Evolutionary conservation across 1,140 invertebrate genomes (phyloP).

Genomic region (Callitettix versicolor): DNA sequence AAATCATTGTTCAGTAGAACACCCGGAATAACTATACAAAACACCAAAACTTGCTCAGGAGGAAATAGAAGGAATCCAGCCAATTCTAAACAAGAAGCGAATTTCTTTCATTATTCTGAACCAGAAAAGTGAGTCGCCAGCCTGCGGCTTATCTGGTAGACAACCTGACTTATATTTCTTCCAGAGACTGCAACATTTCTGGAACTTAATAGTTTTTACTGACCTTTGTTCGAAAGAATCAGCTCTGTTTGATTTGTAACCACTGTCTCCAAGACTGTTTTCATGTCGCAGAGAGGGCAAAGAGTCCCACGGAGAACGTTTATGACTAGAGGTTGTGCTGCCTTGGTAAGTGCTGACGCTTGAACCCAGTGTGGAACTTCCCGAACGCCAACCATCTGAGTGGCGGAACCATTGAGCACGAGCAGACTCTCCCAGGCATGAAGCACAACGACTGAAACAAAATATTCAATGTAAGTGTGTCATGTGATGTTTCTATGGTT

Average conservation of each 20-base stretch:
- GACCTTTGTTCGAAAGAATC: conserved; percentile 78
- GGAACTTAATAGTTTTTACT: too few species aligned
- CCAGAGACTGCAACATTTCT: too few species aligned
- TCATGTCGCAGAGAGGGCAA: conserved; percentile 70
- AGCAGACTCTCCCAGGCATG: conserved; percentile 73
- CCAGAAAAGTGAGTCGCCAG: too few species aligned
- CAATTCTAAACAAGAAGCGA: too few species aligned
- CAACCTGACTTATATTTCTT: too few species aligned
- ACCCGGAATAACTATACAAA: too few species aligned
- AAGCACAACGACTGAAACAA: conserved; percentile 48
- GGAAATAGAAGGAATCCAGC: too few species aligned
- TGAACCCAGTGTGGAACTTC: conserved; percentile 56
- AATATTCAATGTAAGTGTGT: not conserved
- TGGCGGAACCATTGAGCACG: conserved; percentile 77
- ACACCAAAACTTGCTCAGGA: too few species aligned
- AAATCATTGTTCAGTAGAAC: too few species aligned
- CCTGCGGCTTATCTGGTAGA: too few species aligned
- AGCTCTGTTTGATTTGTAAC: conserved; percentile 71
- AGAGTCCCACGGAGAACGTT: conserved; percentile 73
- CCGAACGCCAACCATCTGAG: conserved; percentile 75
- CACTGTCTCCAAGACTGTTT: conserved; percentile 69
- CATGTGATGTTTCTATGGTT: not conserved
- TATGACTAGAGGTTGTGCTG: conserved; percentile 27
- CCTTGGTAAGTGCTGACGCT: conserved; percentile 30
- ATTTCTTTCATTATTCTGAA: too few species aligned